Base-by-base conservation (phyloP, 2,888 invertebrate genomes). In the Megamerina dolium region DNA sequence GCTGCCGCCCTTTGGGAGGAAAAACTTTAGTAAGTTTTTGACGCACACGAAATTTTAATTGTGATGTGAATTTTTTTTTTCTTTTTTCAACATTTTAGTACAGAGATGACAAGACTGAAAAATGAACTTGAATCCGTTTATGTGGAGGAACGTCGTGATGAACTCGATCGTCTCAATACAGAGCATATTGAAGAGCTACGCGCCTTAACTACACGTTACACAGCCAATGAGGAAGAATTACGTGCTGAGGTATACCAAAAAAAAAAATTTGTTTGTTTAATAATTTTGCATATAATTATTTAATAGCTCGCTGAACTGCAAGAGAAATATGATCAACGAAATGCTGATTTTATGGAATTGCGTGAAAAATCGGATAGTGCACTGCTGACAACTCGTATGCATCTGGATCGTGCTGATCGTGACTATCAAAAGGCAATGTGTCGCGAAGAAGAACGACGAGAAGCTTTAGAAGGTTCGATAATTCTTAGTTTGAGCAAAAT, bases 261-360 rank as follows among this genome's bases (percentile, higher is more conserved):
- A 31, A 23, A 23, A 23, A 23, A 23, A 23, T 23, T 23, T 23
- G 6, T 23, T 8, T 23, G 10, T 23, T 23, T 23, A n/a, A 12
- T 2, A 26, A 4, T 3, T 18, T 17, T 3, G 4, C 12, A 2
- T 19, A 12, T 17, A 32, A 23, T 29, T 19, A 31, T 18, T n/a
- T 19, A 21, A 6, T 32, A 87, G 85, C 78, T 85, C 52, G 77
- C 80, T 42, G 76, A 75, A 50, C 66, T 87, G 5, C 82, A 83
- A 68, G 76, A 78, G 50, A 75, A 76, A n/a, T 61, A 86, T 21
- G 73, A 77, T 2, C 51, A 52, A 2, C 66, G 64, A 51, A 61
- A 58, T 23, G 56, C 61, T 36, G 68, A 68, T 16, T 68, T 63
- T 42, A 51, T 61, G 5, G 54, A 58, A 23, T 37, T 68, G 37